Evolutionary conservation across 2,797 vertebrate species (phyloP), one percentile per base, ranked within the genome.

Genomic region (Eleutherodactylus coqui): DNA sequence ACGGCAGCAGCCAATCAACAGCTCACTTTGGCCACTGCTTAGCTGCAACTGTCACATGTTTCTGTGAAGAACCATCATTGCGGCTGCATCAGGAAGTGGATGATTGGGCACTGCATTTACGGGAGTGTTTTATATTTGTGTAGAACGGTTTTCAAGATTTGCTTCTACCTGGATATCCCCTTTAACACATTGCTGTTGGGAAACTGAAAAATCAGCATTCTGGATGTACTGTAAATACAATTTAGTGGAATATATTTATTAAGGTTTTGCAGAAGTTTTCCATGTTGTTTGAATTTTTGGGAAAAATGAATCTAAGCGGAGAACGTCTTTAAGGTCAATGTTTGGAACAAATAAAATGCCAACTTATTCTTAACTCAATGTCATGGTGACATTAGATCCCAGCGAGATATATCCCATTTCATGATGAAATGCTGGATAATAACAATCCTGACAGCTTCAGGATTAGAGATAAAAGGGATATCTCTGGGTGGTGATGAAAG

Each of bases 401-500:
- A 8, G 83, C 13, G 24, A 79, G 62, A 79, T 55, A 70, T 85
- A 49, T 79, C 62, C 64, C 5, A 79, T 79, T 85, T 79, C 72
- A 51, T 62, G 58, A 67, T 84, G 75, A 84, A 84, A 76, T 84
- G 64, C 62, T 77, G 75, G 45, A 64, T 75, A 84, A 84, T 77
- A 67, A 64, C 75, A 67, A 78, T 49, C 60, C 75, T 84, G 73
- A 84, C 83, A 84, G 83, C 60, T 51, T 34, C 64, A 34, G 60
- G 83, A 84, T 77, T 84, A 84, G 21, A 78, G 83, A 67, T 67
- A 84, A 78, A 60, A 60, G 60, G 36, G 41, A 77, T 77, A 69
- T 69, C 75, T 77, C 70, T 60, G 21, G 58, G 58, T 51, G 60
- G 49, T 29, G 17, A 64, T 84, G 55, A 53, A 70, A 67, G 58